These are phyloP conservation scores for Aphidius ervi DNA, from an alignment of 1,140 invertebrate genomes.

Conservation along the genomic window DNA sequence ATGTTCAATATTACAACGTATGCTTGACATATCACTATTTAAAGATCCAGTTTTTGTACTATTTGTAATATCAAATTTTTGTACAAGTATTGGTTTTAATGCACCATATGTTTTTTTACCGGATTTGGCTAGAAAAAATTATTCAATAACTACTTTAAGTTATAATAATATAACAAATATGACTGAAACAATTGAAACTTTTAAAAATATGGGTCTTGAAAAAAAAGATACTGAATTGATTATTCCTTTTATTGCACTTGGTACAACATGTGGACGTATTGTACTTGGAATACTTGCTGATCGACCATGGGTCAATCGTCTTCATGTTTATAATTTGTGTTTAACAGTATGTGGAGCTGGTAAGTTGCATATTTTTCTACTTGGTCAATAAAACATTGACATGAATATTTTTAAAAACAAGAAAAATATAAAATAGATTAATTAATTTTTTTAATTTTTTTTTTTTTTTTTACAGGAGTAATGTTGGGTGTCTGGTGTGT, in stretches of 20 bases:
- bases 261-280: conserved; percentile 84
- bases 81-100: conserved; percentile 95
- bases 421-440: background rate
- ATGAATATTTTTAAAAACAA: conserved; percentile 6
- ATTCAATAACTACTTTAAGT: background rate
- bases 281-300: conserved; percentile 81
- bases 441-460: conserved; percentile 15
- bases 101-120: conserved; percentile 47
- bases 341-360: conserved; percentile 79
- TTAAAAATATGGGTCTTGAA: background rate
- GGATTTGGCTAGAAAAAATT: conserved; percentile 15
- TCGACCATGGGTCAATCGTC: conserved; percentile 81
- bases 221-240: background rate
- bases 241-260: conserved; percentile 65
- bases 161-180: too few species aligned
- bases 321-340: conserved; percentile 84
- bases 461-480: conserved; percentile 66
- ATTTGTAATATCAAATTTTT: conserved; percentile 90
- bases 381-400: conserved; percentile 1
- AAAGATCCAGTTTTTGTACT: conserved; percentile 84
- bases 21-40: conserved; percentile 81
- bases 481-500: conserved; percentile 68
- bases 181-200: too few species aligned
- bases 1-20: conserved; percentile 64
- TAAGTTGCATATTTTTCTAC: conserved; percentile 51